Evolutionary conservation across 2,797 vertebrate species (phyloP).

Genomic region (Rhabdophis nuchalis): DNA sequence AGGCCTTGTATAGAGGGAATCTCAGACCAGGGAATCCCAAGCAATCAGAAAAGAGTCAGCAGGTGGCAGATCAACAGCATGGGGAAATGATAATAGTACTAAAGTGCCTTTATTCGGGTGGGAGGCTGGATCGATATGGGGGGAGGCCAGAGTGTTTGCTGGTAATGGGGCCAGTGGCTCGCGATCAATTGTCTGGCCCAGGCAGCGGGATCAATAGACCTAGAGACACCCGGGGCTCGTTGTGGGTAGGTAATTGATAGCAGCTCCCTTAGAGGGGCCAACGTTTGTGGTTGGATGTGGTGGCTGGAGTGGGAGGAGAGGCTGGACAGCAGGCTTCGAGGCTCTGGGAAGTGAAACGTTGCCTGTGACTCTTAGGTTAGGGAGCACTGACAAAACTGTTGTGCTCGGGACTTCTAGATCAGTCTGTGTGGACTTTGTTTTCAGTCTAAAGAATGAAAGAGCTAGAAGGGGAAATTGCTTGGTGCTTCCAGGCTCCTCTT

Average conservation of each 20-base stretch:
- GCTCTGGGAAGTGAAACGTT: not conserved
- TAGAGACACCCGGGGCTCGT: conserved; percentile 20
- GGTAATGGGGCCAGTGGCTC: conserved; percentile 3
- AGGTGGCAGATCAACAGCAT: conserved; percentile 19
- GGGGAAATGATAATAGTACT: conserved; percentile 4
- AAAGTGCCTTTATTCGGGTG: not conserved
- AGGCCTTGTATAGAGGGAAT: not conserved
- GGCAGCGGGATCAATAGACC: conserved; percentile 28
- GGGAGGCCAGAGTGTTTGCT: not conserved
- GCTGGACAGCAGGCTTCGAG: not conserved
- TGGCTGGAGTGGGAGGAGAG: not conserved
- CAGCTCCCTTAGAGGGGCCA: conserved; percentile 23
- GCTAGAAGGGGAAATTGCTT: not conserved
- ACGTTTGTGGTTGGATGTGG: conserved; percentile 12
- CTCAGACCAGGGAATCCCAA: not conserved
- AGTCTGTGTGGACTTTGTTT: not conserved
- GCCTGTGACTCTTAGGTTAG: not conserved
- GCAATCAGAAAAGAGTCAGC: conserved; percentile 36
- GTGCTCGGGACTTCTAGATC: not conserved
- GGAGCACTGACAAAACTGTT: not conserved
- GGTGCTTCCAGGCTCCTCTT: not conserved
- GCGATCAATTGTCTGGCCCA: conserved; percentile 22
- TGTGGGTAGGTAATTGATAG: conserved; percentile 39
- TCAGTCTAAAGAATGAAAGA: not conserved
- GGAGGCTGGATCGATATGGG: not conserved